Base-by-base conservation (phyloP, 2,113 vertebrate species). In the Alethe diademata region DNA sequence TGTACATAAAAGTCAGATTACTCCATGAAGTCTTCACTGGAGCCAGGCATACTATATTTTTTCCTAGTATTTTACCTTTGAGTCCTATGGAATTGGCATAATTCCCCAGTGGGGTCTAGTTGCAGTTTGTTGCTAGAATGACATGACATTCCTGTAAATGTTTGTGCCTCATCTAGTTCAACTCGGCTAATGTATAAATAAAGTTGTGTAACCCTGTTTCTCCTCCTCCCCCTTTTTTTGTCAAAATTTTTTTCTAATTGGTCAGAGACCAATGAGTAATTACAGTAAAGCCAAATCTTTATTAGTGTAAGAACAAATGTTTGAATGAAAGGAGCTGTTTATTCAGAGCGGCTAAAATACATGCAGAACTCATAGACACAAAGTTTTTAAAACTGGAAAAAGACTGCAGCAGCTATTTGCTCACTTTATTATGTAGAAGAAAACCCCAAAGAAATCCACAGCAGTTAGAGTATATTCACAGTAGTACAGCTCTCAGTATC, bases 141-240 rank as follows among this genome's bases (percentile, higher is more conserved):
- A 57, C 31, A 31, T 29, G 14, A 42, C 12, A 14, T 88, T 70
- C 13, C 14, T 70, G 14, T 35, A 81, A 70, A 70, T 57, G 4
- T 51, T 56, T 73, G 11, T 70, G 10, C 12, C 26, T 69, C 14
- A 57, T 38, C 29, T 35, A 53, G 28, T 66, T 74, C 62, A 71
- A 61, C 9, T 70, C 65, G 36, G 11, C 17, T 78, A 56, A n/a
- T 47, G 50, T 73, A 48, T 45, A 69, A 71, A 72, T 58, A 50
- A 58, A 71, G 7, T 3, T 47, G 9, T 75, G 26, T 25, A 60
- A 69, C 64, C 66, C 29, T 69, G 3, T 16, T n/a, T 18, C 4
- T 1, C 0, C 1, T 2, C 3, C 0, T 1, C 6, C 10, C 3
- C 0, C 6, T 62, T 50, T 16, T 28, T 65, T 8, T 0, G 26